Percentiles rank a stretch among this genome's conserved stretches.
These are phyloP conservation scores for Chaenodraco wilsoni DNA, from an alignment of 2,797 vertebrate genomes.

Conservation along the genomic window DNA sequence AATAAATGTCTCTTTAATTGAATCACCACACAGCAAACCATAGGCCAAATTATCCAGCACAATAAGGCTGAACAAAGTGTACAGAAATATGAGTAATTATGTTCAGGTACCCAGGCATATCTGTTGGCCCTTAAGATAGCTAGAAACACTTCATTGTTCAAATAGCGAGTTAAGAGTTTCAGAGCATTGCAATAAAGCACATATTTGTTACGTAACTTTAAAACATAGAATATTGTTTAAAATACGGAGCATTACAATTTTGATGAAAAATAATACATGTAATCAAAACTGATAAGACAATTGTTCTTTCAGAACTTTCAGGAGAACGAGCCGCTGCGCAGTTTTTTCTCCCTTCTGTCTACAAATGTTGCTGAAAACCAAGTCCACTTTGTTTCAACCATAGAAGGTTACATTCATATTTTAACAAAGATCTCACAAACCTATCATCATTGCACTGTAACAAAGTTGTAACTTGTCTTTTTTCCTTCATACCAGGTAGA, in stretches of 20 bases:
- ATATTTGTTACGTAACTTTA: not conserved
- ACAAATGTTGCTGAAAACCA: slow-evolving; percentile 80
- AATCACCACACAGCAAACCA: not conserved
- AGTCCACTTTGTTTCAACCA: slow-evolving; percentile 83
- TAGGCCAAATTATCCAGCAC: not conserved
- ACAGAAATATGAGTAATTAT: not conserved
- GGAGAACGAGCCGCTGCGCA: slow-evolving; percentile 73
- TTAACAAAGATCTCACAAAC: not conserved
- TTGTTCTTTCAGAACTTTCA: slow-evolving; percentile 75
- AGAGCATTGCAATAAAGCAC: not conserved
- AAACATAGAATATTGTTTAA: not conserved
- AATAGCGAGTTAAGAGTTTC: not conserved
- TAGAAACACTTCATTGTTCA: not conserved
- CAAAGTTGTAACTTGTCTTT: not conserved
- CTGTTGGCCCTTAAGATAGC: not conserved
- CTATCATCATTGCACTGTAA: not conserved
- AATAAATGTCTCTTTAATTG: slow-evolving; percentile 7
- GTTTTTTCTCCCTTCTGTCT: slow-evolving; percentile 84
- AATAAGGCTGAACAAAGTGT: not conserved
- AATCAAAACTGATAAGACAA: not conserved
- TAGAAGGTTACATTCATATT: slow-evolving; percentile 79
- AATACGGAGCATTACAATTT: not conserved
- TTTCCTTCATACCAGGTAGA: slow-evolving; percentile 63
- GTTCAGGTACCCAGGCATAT: not conserved
- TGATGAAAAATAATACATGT: not conserved